These are phyloP conservation scores for Esox niger DNA, from an alignment of 2,113 vertebrate genomes.

Conservation along the genomic window DNA sequence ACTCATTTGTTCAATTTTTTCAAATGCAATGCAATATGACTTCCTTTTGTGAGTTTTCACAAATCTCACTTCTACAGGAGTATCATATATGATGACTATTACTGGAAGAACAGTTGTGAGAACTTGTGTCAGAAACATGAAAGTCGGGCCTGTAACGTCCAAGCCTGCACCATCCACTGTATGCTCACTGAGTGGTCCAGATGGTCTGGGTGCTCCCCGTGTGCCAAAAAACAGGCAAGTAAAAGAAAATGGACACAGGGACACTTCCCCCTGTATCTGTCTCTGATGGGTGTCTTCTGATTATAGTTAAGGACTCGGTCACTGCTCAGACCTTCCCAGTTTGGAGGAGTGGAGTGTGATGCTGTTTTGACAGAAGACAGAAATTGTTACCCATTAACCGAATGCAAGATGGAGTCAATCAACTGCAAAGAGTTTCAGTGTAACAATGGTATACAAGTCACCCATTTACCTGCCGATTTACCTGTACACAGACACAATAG, in stretches of 20 bases:
- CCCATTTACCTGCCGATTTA: background rate
- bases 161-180: conserved; percentile 84
- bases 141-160: conserved; percentile 75
- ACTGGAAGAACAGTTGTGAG: conserved; percentile 70
- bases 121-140: conserved; percentile 72
- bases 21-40: background rate
- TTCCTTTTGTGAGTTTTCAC: background rate
- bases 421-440: conserved; percentile 85
- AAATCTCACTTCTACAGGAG: conserved; percentile 58
- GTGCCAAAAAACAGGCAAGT: conserved; percentile 81
- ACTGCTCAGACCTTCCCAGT: conserved; percentile 80
- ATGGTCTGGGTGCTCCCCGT: conserved; percentile 90
- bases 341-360: conserved; percentile 78
- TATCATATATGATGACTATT: conserved; percentile 72
- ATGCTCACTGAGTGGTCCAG: conserved; percentile 76
- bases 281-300: background rate
- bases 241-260: background rate
- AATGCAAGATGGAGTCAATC: conserved; percentile 77
- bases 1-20: too few species aligned
- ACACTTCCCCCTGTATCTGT: background rate
- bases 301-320: conserved; percentile 78
- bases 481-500: background rate
- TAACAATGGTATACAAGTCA: conserved; percentile 73
- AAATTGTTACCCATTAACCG: conserved; percentile 73
- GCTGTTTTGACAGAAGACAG: conserved; percentile 75